These are phyloP conservation scores for Drosophila histrio DNA, from an alignment of 2,888 invertebrate species.

Conservation along the genomic window DNA sequence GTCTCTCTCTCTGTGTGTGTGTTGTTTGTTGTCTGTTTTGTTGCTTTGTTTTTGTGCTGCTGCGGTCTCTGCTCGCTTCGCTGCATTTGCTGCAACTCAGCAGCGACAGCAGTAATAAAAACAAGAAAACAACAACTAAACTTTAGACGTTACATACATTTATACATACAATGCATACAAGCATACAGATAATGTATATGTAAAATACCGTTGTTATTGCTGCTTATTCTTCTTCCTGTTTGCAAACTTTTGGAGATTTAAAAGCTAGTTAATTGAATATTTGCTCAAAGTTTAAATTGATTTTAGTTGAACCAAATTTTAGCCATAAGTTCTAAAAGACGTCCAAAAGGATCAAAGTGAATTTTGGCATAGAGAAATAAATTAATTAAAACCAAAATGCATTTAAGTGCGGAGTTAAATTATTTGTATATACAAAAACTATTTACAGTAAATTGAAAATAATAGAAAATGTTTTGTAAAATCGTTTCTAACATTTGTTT, in stretches of 20 bases:
- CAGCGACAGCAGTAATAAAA: constrained; percentile 21
- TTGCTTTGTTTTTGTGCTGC: constrained; percentile 38
- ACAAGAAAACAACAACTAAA: constrained; percentile 14
- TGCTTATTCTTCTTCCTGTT: background rate
- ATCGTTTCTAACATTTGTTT: background rate
- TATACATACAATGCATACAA: constrained; percentile 11
- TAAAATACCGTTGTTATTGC: constrained; percentile 52
- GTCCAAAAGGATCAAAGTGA: too few relatives aligned
- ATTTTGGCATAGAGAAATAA: too few relatives aligned
- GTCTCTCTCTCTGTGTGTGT: constrained; percentile 20
- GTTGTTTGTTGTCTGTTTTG: constrained; percentile 49
- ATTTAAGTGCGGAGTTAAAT: too few relatives aligned
- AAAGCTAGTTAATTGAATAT: constrained; percentile 8
- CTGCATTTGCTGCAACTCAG: constrained; percentile 46
- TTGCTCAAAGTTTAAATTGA: background rate
- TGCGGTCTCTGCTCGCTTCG: constrained; percentile 51
- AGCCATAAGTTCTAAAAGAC: too few relatives aligned
- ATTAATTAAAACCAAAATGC: too few relatives aligned
- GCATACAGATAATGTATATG: background rate
- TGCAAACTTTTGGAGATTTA: constrained; percentile 5
- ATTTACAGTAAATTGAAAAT: too few relatives aligned
- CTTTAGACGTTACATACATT: constrained; percentile 15
- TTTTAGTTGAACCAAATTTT: background rate
- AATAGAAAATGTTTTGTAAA: too few relatives aligned
- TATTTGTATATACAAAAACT: too few relatives aligned